Conservation (phyloP, 1,140 invertebrate genomes). For the Chironomus tepperi region DNA sequence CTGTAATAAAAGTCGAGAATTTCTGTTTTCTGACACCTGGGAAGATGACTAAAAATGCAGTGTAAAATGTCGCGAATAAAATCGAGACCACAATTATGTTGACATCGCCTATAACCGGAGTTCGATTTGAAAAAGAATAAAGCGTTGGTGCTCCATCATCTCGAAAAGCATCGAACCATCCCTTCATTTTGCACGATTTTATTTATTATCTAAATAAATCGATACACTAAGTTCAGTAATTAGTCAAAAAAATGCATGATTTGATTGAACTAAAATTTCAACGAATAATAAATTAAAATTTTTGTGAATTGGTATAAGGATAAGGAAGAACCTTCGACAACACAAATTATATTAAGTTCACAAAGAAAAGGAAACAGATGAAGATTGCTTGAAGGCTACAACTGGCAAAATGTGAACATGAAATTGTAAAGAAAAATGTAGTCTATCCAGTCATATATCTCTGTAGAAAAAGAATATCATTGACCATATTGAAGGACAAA, state of each 20-base stretch:
- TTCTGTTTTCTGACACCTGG: constrained; percentile 91
- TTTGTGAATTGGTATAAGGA: no score
- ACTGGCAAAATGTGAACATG: no score
- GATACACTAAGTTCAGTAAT: no score
- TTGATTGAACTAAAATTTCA: no score
- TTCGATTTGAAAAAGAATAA: constrained; percentile 86
- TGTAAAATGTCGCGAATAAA: constrained; percentile 78
- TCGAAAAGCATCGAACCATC: constrained; percentile 90
- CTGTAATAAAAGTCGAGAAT: constrained; percentile 84
- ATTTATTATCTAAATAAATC: no score
- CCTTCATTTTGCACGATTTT: constrained; percentile 53
- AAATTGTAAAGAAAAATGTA: no score
- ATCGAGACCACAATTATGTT: constrained; percentile 75
- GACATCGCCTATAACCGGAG: constrained; percentile 84
- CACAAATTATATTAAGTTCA: no score
- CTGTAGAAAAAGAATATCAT: background rate
- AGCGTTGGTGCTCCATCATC: constrained; percentile 86
- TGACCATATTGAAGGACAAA: background rate
- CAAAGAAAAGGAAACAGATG: no score
- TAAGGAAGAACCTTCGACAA: background rate
- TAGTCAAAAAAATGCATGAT: no score
- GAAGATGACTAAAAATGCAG: constrained; percentile 88
- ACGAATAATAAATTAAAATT: no score
- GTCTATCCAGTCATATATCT: no score
- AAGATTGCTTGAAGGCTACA: background rate